Evolutionary conservation across 2,888 invertebrate genomes (phyloP), one percentile per base, ranked within the genome.

Genomic region (Coenonympha arcania): DNA sequence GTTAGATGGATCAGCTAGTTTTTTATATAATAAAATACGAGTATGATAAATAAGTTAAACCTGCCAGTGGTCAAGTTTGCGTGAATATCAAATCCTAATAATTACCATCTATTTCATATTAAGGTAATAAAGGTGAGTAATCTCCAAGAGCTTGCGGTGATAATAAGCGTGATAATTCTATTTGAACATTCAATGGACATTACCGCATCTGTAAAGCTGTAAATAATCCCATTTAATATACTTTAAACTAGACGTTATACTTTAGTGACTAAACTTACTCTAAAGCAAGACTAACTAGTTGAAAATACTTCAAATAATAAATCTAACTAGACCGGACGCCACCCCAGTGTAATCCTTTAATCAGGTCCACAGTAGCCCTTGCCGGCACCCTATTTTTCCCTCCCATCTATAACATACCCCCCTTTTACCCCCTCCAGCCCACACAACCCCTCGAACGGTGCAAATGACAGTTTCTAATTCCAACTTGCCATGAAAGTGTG

Each of bases 391-490:
- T 77, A 78, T 84, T 83, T 79, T 80, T 79, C 77, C 82, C 79
- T 70, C 78, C 80, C 76, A 71, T 68, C 61, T 56, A 60, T 68
- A 66, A 66, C 68, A 66, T 59, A 63, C 64, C 68, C 67, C 65
- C 60, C 58, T 61, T 59, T 54, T 52, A 57, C 61, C 56, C n/a
- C n/a, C n/a, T n/a, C n/a, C n/a, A n/a, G n/a, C 67, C 63, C 69
- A 58, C 57, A 48, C 62, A 59, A 62, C 73, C 78, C 81, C 79
- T 76, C 76, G 78, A 82, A 85, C 77, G 84, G 82, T 87, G 87
- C 86, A 87, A 87, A 87, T 87, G 87, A 87, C 87, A 87, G 87
- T 87, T 87, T 86, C 87, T 87, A 87, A 87, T 87, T 87, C 87
- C 82, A 83, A 84, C 82, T 86, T 85, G 86, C 84, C 87, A 86